Conservation (phyloP, 1,140 invertebrate genomes). For the Dufourea novaeangliae region DNA sequence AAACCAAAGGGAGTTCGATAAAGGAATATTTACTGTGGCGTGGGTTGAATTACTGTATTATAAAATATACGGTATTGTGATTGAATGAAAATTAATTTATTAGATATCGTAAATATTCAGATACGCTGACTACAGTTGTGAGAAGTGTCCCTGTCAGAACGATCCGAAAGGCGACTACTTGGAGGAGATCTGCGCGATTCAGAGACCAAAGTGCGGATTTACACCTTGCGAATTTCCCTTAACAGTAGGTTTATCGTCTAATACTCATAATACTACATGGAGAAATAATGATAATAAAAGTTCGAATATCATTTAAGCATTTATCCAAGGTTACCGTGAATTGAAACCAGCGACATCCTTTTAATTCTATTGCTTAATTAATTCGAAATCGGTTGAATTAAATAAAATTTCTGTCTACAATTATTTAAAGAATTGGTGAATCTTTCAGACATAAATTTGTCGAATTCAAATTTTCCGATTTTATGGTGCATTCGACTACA, state of each 20-base stretch:
- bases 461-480: too few relatives aligned
- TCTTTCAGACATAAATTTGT: too few relatives aligned
- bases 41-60: conserved; percentile 3
- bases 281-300: too few relatives aligned
- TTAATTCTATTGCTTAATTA: too few relatives aligned
- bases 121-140: conserved; percentile 65
- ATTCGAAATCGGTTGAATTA: too few relatives aligned
- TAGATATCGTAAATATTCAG: conserved; percentile 45
- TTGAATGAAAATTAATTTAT: neutral
- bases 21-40: conserved; percentile 64
- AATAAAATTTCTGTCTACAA: too few relatives aligned
- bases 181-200: conserved; percentile 75
- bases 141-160: conserved; percentile 72
- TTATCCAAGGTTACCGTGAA: too few relatives aligned
- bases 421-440: too few relatives aligned
- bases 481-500: too few relatives aligned
- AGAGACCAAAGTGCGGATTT: conserved; percentile 68
- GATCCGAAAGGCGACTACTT: conserved; percentile 65
- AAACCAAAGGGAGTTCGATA: conserved; percentile 66
- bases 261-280: neutral
- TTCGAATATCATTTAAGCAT: too few relatives aligned
- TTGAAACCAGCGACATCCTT: too few relatives aligned
- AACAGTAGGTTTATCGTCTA: conserved; percentile 55
- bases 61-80: neutral
- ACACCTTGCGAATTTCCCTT: conserved; percentile 72